Conservation (phyloP, 2,113 vertebrate genomes). For the Bambusicola thoracicus region DNA sequence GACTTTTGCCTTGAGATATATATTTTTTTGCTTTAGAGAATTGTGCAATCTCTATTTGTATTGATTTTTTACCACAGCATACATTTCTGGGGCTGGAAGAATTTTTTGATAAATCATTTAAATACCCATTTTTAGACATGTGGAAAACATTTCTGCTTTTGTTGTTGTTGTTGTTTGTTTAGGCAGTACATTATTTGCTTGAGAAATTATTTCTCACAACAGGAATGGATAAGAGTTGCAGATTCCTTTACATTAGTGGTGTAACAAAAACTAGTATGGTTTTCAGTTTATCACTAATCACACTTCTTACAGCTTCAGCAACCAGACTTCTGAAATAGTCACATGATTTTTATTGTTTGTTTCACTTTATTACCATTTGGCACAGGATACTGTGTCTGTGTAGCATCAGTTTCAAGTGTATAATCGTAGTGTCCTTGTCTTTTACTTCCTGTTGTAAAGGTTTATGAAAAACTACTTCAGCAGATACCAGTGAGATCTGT, state of each 20-base stretch:
- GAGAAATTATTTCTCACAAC: background rate
- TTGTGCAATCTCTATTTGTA: background rate
- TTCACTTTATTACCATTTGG: background rate
- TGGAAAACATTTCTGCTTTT: background rate
- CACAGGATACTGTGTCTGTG: background rate
- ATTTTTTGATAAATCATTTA: background rate
- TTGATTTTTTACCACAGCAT: background rate
- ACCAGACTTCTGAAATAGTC: background rate
- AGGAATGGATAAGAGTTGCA: background rate
- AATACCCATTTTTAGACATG: background rate
- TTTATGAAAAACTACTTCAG: background rate
- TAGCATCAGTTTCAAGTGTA: background rate
- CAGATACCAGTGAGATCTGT: background rate
- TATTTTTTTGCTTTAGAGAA: background rate
- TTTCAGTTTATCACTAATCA: background rate
- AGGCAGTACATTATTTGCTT: background rate
- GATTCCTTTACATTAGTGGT: background rate
- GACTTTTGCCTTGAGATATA: background rate
- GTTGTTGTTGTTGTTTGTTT: background rate
- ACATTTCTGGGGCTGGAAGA: background rate
- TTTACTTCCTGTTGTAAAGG: background rate
- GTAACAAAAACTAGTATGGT: rapidly evolving
- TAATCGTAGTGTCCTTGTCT: background rate
- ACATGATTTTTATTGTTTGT: background rate
- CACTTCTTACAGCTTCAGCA: background rate